Conservation (phyloP, 2,797 vertebrate genomes). For the Chloroceryle inda region DNA sequence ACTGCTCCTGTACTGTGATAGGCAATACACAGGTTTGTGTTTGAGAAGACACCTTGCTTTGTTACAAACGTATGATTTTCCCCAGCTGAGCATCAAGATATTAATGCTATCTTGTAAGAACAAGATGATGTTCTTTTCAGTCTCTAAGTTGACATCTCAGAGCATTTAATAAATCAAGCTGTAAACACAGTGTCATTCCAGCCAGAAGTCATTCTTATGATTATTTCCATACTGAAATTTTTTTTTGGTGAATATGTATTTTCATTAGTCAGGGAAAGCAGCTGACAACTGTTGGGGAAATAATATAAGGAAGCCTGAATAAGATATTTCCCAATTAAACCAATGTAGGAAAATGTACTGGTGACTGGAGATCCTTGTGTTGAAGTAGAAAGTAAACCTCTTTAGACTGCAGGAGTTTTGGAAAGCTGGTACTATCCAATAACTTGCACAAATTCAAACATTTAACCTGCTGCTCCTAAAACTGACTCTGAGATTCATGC, state of each 20-base stretch:
- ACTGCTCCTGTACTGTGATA: background rate
- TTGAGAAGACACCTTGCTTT: background rate
- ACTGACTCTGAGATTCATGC: background rate
- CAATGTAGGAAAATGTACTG: background rate
- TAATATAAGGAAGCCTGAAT: background rate
- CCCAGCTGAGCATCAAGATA: background rate
- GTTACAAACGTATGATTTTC: background rate
- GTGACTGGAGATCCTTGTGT: background rate
- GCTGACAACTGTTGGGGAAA: background rate
- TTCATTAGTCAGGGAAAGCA: background rate
- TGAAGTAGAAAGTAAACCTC: background rate
- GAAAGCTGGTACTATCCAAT: background rate
- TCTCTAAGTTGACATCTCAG: background rate
- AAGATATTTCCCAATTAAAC: constrained; percentile 8
- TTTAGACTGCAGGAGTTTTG: background rate
- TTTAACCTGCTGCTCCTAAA: constrained; percentile 25
- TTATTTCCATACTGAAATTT: background rate
- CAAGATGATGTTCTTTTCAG: background rate
- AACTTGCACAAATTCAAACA: background rate
- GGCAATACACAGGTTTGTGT: background rate
- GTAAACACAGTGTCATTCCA: background rate
- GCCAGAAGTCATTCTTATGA: background rate
- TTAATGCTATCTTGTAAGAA: background rate
- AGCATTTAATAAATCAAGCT: background rate
- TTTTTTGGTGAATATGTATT: background rate